Conservation (phyloP, 2,797 vertebrate species). For the Cynodonichthys magdalenae region DNA sequence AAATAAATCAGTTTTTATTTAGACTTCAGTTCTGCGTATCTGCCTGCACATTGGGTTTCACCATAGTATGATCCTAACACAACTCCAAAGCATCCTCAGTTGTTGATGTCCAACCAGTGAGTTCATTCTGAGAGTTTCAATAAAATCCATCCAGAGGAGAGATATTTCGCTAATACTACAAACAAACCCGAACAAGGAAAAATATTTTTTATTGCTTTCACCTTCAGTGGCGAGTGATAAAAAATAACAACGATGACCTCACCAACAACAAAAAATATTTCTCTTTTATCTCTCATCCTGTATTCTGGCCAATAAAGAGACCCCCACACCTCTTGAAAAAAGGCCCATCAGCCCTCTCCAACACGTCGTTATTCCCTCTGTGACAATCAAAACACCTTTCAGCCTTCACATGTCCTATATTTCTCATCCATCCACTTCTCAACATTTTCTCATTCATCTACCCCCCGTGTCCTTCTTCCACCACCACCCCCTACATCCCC, state of each 20-base stretch:
- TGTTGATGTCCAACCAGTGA: too few species aligned
- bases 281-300: constrained; percentile 23
- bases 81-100: too few species aligned
- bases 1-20: too few species aligned
- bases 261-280: constrained; percentile 25
- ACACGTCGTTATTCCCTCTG: constrained; percentile 72
- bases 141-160: too few species aligned
- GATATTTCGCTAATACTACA: too few species aligned
- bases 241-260: constrained; percentile 22
- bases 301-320: constrained; percentile 50
- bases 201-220: too few species aligned
- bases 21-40: too few species aligned
- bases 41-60: too few species aligned
- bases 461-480: constrained; percentile 40
- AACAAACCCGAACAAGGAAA: too few species aligned
- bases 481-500: constrained; percentile 9
- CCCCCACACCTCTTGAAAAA: constrained; percentile 43
- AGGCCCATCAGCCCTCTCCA: constrained; percentile 35
- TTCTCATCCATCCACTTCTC: constrained; percentile 25
- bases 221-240: not conserved
- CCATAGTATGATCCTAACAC: too few species aligned
- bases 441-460: constrained; percentile 53
- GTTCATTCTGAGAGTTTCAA: too few species aligned
- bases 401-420: constrained; percentile 43
- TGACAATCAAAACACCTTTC: constrained; percentile 63